Percentiles rank a stretch among this genome's conserved stretches.
These are phyloP conservation scores for Rhinichthys klamathensis DNA, from an alignment of 2,113 vertebrate genomes.

Conservation along the genomic window DNA sequence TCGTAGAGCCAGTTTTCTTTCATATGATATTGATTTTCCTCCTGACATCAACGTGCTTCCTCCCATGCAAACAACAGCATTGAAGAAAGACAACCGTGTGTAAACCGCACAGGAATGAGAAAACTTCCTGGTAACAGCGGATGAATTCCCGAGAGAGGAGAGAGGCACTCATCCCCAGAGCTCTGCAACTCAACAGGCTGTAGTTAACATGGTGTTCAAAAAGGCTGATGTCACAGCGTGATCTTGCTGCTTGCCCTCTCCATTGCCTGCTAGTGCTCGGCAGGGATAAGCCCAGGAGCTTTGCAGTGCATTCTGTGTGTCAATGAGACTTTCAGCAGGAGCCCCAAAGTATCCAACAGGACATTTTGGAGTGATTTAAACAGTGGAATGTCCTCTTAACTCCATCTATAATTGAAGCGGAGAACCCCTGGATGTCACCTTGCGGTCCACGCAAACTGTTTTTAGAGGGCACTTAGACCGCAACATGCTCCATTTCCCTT, in stretches of 20 bases:
- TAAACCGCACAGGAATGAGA: neutral
- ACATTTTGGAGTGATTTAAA: conserved; percentile 6
- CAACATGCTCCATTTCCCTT: neutral
- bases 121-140: conserved; percentile 25
- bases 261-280: conserved; percentile 27
- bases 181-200: conserved; percentile 42
- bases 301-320: neutral
- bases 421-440: conserved; percentile 18
- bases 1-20: conserved; percentile 2
- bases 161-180: conserved; percentile 6
- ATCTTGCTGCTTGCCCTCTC: conserved; percentile 20
- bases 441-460: neutral
- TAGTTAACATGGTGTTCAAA: conserved; percentile 40
- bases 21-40: conserved; percentile 32
- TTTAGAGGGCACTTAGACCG: neutral
- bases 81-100: neutral
- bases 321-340: conserved; percentile 29
- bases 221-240: conserved; percentile 27
- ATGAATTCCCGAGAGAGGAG: conserved; percentile 8
- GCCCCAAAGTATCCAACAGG: conserved; percentile 5
- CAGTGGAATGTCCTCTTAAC: conserved; percentile 17
- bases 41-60: conserved; percentile 24
- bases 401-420: conserved; percentile 36
- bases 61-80: conserved; percentile 24
- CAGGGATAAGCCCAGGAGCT: conserved; percentile 34